Conservation (phyloP, 2,797 vertebrate genomes). For the Muraenolepis orangiensis region DNA sequence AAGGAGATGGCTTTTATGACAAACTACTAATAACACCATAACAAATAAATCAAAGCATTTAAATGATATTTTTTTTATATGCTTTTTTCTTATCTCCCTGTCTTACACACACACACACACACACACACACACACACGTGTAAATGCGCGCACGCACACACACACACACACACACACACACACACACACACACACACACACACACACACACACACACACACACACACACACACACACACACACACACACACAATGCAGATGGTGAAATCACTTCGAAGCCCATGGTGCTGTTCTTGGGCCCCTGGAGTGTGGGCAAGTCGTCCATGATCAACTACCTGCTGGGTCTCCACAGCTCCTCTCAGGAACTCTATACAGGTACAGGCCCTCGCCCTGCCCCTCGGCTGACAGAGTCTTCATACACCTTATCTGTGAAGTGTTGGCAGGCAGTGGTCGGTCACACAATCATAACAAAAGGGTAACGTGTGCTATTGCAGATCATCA, state of each 20-base stretch:
- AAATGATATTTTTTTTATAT: not conserved
- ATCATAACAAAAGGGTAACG: not conserved
- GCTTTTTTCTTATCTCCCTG: not conserved
- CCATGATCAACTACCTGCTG: slow-evolving; percentile 98
- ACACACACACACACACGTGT: no score
- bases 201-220: slow-evolving; percentile 2
- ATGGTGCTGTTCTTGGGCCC: slow-evolving; percentile 97
- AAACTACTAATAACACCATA: not conserved
- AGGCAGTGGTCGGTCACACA: not conserved
- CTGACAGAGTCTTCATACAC: not conserved
- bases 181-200: no score
- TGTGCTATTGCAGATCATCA: not conserved
- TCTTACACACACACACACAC: not conserved
- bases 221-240: slow-evolving; percentile 1
- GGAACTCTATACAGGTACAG: slow-evolving; percentile 72
- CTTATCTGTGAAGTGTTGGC: no score
- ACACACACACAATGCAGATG: slow-evolving; percentile 71
- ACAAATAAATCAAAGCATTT: not conserved
- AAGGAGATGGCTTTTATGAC: not conserved
- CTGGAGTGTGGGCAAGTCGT: slow-evolving; percentile 97
- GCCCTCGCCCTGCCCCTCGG: not conserved
- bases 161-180: no score
- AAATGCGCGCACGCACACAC: no score
- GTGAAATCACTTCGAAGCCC: slow-evolving; percentile 95
- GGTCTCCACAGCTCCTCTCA: slow-evolving; percentile 86